Evolutionary conservation across 2,113 vertebrate species (phyloP).

Genomic region (Calidris pygmaea): DNA sequence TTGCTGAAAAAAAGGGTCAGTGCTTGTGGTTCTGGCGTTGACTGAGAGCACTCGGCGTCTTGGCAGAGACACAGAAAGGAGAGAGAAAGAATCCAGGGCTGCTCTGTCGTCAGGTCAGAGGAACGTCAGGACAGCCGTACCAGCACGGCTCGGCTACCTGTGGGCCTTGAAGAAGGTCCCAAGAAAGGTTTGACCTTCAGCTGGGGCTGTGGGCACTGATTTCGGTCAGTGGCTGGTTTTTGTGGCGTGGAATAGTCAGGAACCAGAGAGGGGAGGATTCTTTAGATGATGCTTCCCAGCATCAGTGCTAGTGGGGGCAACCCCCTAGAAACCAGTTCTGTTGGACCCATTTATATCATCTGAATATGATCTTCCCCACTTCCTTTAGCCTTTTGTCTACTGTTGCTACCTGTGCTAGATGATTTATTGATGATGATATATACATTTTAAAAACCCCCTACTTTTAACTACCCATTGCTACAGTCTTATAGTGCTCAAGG

Average conservation of each 20-base stretch:
- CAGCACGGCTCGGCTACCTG: too few species aligned
- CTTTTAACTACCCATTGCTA: background rate
- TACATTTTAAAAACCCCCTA: background rate
- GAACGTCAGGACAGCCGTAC: accelerated
- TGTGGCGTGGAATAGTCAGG: background rate
- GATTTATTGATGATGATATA: background rate
- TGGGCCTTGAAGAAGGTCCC: background rate
- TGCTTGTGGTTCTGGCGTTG: background rate
- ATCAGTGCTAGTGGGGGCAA: background rate
- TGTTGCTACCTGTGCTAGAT: background rate
- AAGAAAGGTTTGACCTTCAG: background rate
- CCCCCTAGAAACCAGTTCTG: background rate
- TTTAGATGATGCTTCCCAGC: background rate
- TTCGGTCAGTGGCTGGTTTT: background rate
- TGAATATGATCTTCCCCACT: background rate
- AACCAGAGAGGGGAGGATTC: background rate
- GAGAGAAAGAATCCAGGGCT: background rate
- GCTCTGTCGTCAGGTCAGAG: background rate
- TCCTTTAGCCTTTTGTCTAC: background rate
- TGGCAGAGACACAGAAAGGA: background rate
- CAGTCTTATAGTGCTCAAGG: too few species aligned
- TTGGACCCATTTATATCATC: background rate
- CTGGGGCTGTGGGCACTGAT: background rate
- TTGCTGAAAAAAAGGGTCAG: background rate
- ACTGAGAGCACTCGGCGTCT: background rate